Base-by-base conservation (phyloP, 53 echinoderm and acorn worm species). In the Holothuria leucospilota region DNA sequence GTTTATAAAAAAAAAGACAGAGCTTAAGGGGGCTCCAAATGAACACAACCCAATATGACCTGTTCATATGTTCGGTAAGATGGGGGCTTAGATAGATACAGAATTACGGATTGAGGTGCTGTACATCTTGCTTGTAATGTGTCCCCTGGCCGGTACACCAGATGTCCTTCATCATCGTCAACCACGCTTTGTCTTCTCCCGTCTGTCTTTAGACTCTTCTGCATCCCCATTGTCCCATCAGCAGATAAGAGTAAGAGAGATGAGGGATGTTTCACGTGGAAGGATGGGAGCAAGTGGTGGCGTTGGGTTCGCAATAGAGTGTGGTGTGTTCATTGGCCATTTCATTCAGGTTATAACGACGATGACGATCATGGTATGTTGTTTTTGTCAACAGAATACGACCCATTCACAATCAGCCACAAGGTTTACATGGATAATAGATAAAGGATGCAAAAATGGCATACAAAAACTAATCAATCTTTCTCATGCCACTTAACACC, bases 121-220 rank as follows among this genome's bases (percentile, higher is more conserved):
- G 97, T 96, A 96, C 97, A 96, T 96, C 97, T 96, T 94, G 97
- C 97, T 96, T 96, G 97, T 23, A 96, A 86, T 85, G 88, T 81
- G 93, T 95, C 94, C 65, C 97, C 97, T 56, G 87, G 91, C 59
- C 90, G 88, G 85, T 96, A 96, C 68, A 96, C 93, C 62, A 96
- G 95, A 85, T 96, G 97, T 46, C 97, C 95, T 38, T 96, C 93
- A 77, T 96, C 93, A 74, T 96, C 97, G 85, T 96, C 97, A 42
- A 90, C 88, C 87, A 96, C 93, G 56, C 88, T 92, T 73, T 82
- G 86, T 87, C 94, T 84, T 83, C 89, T 84, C 68, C 90, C 93
- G 64, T 92, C 93, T 4, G 84, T 83, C 84, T 83, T 83, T 40
- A 66, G 40, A 10, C 39, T 83, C 84, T 83, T 83, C 84, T 83